Percentiles rank a stretch among this genome's conserved stretches.
Evolutionary conservation across 2,888 invertebrate genomes (phyloP).

Genomic region (Leucozona laternaria): DNA sequence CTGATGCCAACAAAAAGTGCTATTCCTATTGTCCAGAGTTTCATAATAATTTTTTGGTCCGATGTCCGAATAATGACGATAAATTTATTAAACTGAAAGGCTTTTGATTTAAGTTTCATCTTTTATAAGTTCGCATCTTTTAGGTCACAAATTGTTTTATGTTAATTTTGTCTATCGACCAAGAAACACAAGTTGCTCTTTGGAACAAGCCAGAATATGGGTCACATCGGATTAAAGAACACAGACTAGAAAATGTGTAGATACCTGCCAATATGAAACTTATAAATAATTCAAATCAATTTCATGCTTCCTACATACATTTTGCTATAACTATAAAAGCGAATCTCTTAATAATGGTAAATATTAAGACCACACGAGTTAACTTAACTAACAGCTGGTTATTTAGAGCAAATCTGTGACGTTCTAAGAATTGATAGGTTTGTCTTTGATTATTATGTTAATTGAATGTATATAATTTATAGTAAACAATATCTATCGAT

Average conservation of each 20-base stretch:
- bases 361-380: background rate
- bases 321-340: too few species aligned
- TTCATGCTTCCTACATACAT: background rate
- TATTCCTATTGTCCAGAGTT: slow-evolving; percentile 42
- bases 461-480: too few species aligned
- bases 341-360: background rate
- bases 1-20: slow-evolving; percentile 20
- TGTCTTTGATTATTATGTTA: background rate
- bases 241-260: background rate
- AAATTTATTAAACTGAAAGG: slow-evolving; percentile 36
- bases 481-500: too few species aligned
- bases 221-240: slow-evolving; percentile 8
- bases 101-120: slow-evolving; percentile 1
- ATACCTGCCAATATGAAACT: background rate
- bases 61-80: background rate
- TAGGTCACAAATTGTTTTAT: slow-evolving; percentile 20
- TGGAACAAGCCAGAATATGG: slow-evolving; percentile 4
- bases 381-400: background rate
- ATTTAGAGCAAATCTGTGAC: background rate
- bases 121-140: slow-evolving; percentile 58
- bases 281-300: slow-evolving; percentile 15
- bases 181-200: slow-evolving; percentile 10
- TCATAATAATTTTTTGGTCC: slow-evolving; percentile 32
- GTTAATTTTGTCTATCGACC: background rate
- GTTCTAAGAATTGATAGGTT: background rate